Evolutionary conservation across 2,888 invertebrate genomes (phyloP), one percentile per base, ranked within the genome.

Genomic region (Lasius platythorax): DNA sequence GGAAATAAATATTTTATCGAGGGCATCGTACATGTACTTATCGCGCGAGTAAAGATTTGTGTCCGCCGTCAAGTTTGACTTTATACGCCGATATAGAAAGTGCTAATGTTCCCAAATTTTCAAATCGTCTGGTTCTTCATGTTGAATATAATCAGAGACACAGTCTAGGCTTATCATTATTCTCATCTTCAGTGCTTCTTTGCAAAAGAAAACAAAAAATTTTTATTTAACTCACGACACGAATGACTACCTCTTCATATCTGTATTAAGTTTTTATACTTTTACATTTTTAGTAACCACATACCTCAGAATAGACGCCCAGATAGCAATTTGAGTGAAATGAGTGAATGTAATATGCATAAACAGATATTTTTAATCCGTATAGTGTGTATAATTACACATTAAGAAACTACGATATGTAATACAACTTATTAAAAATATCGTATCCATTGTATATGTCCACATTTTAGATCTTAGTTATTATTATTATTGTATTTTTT

Each of bases 241-340:
- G 91, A 92, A 91, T 92, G 92, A 93, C 93, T 93, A 94, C 94
- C 94, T 93, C 93, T 92, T 93, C 91, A 88, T 93, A 93, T 94
- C 89, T 93, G 93, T 94, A 94, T 94, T 94, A 94, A 94, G 93
- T 94, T 94, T 93, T 94, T 93, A 93, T 94, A 94, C 92, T 93
- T 94, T 94, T 94, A 94, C 94, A 94, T 92, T 93, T 93, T 94
- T 94, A 94, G 93, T 93, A 93, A 94, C 94, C 94, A 91, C 93
- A 94, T 94, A 94, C 94, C 94, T 94, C 94, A 94, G 92, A 93
- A 91, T 91, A 90, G 84, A 90, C 89, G 88, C 89, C 91, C 92
- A 90, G 88, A 87, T 88, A 91, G 91, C 91, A 91, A 89, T 88
- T 89, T 84, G 85, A 84, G 87, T 83, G 82, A 79, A 87, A 84